Conservation (phyloP, 1,140 invertebrate genomes). For the Phymastichus coffea region DNA sequence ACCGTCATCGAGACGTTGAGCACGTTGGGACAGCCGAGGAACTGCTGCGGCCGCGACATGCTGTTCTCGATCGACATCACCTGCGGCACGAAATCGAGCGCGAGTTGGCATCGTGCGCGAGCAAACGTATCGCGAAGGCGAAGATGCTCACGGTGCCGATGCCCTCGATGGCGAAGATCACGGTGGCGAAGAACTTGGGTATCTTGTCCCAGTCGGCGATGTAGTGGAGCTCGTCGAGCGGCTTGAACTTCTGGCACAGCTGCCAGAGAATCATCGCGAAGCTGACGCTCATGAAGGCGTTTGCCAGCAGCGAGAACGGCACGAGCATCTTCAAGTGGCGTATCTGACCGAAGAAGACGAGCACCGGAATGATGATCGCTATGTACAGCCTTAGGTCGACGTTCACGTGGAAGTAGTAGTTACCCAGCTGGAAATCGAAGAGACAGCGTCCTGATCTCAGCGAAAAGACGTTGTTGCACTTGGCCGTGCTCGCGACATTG, state of each 20-base stretch:
- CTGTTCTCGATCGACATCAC: slow-evolving; percentile 88
- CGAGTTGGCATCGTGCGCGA: no score
- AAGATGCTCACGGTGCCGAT: slow-evolving; percentile 66
- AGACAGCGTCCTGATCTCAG: no score
- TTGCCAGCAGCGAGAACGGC: slow-evolving; percentile 72
- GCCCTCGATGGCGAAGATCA: slow-evolving; percentile 79
- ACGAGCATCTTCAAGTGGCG: slow-evolving; percentile 71
- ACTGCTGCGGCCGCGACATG: slow-evolving; percentile 75
- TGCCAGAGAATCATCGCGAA: slow-evolving; percentile 72
- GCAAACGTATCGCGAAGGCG: background rate
- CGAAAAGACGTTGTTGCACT: background rate
- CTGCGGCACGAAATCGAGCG: no score
- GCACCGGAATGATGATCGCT: slow-evolving; percentile 59
- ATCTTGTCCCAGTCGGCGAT: slow-evolving; percentile 49
- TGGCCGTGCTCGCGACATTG: background rate
- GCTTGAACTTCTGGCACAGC: slow-evolving; percentile 61
- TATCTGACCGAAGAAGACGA: slow-evolving; percentile 65
- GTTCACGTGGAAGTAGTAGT: slow-evolving; percentile 42
- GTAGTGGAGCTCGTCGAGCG: slow-evolving; percentile 54
- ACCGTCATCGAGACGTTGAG: slow-evolving; percentile 77
- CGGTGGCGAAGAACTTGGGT: slow-evolving; percentile 68
- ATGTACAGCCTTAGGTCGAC: slow-evolving; percentile 56
- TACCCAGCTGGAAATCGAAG: slow-evolving; percentile 43
- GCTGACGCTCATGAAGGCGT: slow-evolving; percentile 65
- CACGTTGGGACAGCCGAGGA: slow-evolving; percentile 78